Conservation (phyloP, 2,888 invertebrate species). For the Deladenus siricidicola region DNA sequence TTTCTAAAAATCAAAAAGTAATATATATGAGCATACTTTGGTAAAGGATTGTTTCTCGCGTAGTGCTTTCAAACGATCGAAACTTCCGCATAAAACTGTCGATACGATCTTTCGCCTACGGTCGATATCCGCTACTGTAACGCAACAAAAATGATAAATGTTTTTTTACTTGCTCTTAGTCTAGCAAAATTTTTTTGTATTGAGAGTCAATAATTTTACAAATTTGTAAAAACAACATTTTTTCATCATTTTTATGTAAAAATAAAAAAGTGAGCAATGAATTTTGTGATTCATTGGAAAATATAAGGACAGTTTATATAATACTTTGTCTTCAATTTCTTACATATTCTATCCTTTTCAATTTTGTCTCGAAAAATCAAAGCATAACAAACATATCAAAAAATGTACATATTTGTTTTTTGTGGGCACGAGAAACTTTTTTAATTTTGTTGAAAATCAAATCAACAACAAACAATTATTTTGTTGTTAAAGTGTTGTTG, state of each 20-base stretch:
- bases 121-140: not conserved
- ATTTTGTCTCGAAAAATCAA: not conserved
- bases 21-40: conserved; percentile 48
- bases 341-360: too few species aligned
- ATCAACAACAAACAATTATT: too few species aligned
- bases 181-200: too few species aligned
- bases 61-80: not conserved
- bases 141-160: not conserved
- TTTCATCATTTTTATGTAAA: not conserved
- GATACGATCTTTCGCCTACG: conserved; percentile 5
- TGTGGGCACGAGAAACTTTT: too few species aligned
- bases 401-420: not conserved
- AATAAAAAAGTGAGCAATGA: not conserved
- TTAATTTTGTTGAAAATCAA: too few species aligned
- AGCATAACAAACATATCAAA: not conserved
- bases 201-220: too few species aligned
- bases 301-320: too few species aligned
- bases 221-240: too few species aligned
- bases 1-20: not conserved
- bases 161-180: too few species aligned
- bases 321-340: too few species aligned
- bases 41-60: not conserved
- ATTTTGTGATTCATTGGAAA: too few species aligned
- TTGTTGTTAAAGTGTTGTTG: too few species aligned
- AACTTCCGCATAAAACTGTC: conserved; percentile 5